phyloP scores from a whole-genome alignment of 2,888 invertebrate genomes.

The Congeria kusceri region DNA sequence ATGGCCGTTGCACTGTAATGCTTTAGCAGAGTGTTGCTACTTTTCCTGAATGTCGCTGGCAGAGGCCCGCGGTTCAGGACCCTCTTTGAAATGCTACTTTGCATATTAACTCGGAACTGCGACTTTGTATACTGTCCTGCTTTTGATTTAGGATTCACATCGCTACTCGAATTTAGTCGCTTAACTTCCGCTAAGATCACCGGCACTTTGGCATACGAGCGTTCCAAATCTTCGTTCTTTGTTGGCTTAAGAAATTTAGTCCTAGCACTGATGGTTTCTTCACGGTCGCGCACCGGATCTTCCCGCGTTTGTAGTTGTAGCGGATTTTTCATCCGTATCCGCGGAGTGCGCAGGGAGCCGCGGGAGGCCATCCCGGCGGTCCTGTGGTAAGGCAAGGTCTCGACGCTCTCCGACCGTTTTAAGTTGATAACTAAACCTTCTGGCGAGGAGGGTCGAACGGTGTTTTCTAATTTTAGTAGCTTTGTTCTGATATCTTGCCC shows the following conservation, averaged over 20 bases:
- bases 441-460: constrained; percentile 2
- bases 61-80: constrained; percentile 47
- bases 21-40: constrained; percentile 52
- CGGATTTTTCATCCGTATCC: constrained; percentile 34
- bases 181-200: constrained; percentile 53
- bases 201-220: constrained; percentile 61
- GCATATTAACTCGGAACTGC: constrained; percentile 49
- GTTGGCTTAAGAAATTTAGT: constrained; percentile 52
- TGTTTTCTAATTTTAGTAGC: not conserved
- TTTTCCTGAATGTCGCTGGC: constrained; percentile 56
- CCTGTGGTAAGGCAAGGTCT: constrained; percentile 2
- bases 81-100: constrained; percentile 55
- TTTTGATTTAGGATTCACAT: constrained; percentile 21
- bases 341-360: constrained; percentile 9
- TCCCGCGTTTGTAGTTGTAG: constrained; percentile 53
- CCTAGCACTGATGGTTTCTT: constrained; percentile 38
- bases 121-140: constrained; percentile 55
- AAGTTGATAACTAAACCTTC: constrained; percentile 27
- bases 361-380: constrained; percentile 17
- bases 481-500: not conserved
- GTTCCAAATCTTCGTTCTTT: constrained; percentile 52
- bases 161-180: constrained; percentile 34
- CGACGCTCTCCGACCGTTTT: constrained; percentile 6
- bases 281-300: constrained; percentile 54
- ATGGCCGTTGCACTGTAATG: constrained; percentile 54